Conservation (phyloP, 2,113 vertebrate species). For the Phodopus roborovskii region DNA sequence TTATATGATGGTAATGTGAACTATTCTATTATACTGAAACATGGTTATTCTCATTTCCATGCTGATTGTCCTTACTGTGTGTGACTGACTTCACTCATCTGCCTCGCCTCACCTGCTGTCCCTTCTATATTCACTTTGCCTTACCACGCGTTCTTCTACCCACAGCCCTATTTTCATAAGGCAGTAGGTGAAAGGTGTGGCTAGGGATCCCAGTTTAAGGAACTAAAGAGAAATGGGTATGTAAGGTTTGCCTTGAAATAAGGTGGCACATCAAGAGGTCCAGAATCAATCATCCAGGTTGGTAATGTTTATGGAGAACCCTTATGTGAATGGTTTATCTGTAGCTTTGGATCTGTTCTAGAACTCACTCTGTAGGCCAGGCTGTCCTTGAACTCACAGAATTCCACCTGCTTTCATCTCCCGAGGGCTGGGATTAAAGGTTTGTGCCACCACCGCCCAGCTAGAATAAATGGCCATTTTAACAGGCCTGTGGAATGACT, state of each 20-base stretch:
- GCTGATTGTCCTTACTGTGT: neutral
- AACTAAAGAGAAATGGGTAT: constrained; percentile 8
- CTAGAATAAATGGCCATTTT: neutral
- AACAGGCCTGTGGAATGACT: neutral
- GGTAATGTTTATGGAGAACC: constrained; percentile 72
- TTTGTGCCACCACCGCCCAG: too few relatives aligned
- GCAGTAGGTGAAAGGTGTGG: neutral
- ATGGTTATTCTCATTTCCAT: neutral
- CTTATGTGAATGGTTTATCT: constrained; percentile 61
- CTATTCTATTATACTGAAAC: neutral
- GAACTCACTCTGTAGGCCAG: too few relatives aligned
- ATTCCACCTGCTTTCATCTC: too few relatives aligned
- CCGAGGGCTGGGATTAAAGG: too few relatives aligned
- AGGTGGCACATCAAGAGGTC: constrained; percentile 55
- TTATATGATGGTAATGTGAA: neutral
- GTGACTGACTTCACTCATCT: neutral
- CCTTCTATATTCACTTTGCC: constrained; percentile 29
- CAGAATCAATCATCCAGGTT: constrained; percentile 67
- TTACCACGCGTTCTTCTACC: constrained; percentile 7
- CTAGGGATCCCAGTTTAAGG: neutral
- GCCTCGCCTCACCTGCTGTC: neutral
- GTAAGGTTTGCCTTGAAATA: constrained; percentile 5
- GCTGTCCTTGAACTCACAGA: too few relatives aligned
- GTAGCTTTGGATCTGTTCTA: too few relatives aligned
- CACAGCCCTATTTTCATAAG: neutral